phyloP scores from a whole-genome alignment of 2,888 invertebrate genomes.

The Xestobium rufovillosum region DNA sequence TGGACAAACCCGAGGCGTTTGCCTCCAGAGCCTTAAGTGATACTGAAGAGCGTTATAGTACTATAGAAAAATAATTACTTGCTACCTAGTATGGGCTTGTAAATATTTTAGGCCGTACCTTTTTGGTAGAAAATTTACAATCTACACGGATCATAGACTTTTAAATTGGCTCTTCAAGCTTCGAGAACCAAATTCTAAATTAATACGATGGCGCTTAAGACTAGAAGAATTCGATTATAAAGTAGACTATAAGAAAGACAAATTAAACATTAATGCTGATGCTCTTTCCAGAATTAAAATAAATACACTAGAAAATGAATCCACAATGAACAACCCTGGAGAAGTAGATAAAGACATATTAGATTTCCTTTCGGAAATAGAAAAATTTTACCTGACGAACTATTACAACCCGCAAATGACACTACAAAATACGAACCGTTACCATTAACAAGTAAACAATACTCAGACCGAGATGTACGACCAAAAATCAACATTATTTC shows the following conservation, averaged over 20 bases:
- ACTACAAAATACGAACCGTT: too few species aligned
- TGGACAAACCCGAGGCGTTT: too few species aligned
- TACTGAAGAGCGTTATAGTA: too few species aligned
- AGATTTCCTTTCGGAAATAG: background rate
- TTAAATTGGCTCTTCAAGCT: constrained; percentile 32
- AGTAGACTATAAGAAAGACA: constrained; percentile 12
- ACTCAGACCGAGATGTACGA: background rate
- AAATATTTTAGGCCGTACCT: constrained; percentile 25
- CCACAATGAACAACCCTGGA: constrained; percentile 5
- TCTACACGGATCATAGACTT: constrained; percentile 37
- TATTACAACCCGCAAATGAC: background rate
- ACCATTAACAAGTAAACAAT: constrained; percentile 1
- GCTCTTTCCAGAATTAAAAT: constrained; percentile 9
- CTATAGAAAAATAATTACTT: too few species aligned
- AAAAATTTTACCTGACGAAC: background rate
- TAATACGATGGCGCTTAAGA: constrained; percentile 33
- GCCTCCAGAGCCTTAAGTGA: too few species aligned
- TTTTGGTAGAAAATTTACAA: constrained; percentile 29
- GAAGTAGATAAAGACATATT: constrained; percentile 4
- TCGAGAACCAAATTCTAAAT: constrained; percentile 35
- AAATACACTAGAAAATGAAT: constrained; percentile 7
- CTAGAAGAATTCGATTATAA: constrained; percentile 27
- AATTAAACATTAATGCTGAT: constrained; percentile 8
- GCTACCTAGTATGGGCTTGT: constrained; percentile 23
- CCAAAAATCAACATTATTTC: constrained; percentile 1